Conservation (phyloP, 2,888 invertebrate genomes). For the Agrenia bidenticulata region DNA sequence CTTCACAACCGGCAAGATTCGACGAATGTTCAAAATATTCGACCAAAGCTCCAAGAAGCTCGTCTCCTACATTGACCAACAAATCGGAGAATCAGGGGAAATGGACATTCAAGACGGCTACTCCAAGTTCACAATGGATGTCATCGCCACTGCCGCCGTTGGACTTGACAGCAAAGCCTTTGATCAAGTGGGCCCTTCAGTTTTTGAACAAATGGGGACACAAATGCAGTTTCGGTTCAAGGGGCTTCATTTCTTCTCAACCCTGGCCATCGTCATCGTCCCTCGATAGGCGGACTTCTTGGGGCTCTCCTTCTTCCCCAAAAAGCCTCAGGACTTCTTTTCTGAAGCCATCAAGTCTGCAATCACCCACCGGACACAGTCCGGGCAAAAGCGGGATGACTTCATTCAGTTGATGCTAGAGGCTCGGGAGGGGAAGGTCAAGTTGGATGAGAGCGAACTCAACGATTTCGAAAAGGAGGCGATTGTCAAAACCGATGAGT, state of each 20-base stretch:
- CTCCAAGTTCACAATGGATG: conserved; percentile 65
- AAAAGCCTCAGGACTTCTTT: conserved; percentile 58
- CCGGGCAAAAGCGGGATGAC: conserved; percentile 59
- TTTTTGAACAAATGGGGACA: conserved; percentile 60
- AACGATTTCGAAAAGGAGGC: conserved; percentile 27
- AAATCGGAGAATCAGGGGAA: conserved; percentile 54
- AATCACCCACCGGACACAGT: conserved; percentile 59
- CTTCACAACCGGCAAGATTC: conserved; percentile 69
- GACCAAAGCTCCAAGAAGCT: conserved; percentile 63
- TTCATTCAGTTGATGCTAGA: conserved; percentile 63
- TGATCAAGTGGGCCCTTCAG: conserved; percentile 55
- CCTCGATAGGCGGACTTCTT: conserved; percentile 55
- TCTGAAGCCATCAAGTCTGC: conserved; percentile 59
- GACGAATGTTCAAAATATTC: conserved; percentile 65
- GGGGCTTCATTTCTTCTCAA: conserved; percentile 53
- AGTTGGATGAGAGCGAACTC: conserved; percentile 28
- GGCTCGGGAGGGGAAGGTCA: conserved; percentile 58
- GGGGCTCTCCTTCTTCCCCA: conserved; percentile 54
- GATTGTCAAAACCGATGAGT: conserved; percentile 6
- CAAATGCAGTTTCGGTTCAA: conserved; percentile 36
- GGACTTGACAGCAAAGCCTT: conserved; percentile 66
- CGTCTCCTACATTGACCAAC: conserved; percentile 57
- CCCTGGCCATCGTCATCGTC: conserved; percentile 55
- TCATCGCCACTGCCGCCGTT: conserved; percentile 65
- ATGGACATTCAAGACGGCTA: conserved; percentile 62